Percentiles rank a stretch among this genome's conserved stretches.
Evolutionary conservation across 2,113 vertebrate genomes (phyloP).

Genomic region (Syrmaticus mikado): DNA sequence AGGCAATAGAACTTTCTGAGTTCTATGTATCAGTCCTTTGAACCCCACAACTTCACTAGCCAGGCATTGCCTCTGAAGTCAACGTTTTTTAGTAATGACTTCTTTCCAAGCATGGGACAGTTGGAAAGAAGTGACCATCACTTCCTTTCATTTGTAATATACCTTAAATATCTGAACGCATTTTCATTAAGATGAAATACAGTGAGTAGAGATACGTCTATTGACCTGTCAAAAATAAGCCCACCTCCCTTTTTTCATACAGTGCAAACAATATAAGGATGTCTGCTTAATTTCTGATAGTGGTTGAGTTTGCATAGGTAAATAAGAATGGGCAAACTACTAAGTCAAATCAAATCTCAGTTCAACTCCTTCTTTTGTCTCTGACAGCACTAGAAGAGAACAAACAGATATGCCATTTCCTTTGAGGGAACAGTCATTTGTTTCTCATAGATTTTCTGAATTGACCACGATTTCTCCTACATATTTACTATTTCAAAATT

Average conservation of each 20-base stretch:
- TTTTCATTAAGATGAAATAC: background rate
- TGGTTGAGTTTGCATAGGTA: background rate
- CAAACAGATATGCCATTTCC: background rate
- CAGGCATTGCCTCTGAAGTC: background rate
- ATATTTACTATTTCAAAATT: background rate
- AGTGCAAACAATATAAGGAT: background rate
- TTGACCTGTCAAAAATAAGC: background rate
- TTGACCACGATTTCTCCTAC: background rate
- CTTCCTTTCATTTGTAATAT: background rate
- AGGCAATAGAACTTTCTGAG: background rate
- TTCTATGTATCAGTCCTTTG: background rate
- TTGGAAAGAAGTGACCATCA: background rate
- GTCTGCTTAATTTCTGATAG: background rate
- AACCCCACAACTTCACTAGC: background rate
- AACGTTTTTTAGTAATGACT: background rate
- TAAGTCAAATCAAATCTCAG: background rate
- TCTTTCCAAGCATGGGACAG: background rate
- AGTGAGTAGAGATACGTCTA: background rate
- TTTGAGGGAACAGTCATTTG: background rate
- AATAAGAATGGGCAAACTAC: background rate
- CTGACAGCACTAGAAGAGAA: background rate
- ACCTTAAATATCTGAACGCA: background rate
- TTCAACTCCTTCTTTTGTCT: background rate
- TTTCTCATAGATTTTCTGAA: background rate
- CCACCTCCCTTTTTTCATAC: background rate